Evolutionary conservation across 1,140 invertebrate species (phyloP).

Genomic region (Notospermus geniculatus): DNA sequence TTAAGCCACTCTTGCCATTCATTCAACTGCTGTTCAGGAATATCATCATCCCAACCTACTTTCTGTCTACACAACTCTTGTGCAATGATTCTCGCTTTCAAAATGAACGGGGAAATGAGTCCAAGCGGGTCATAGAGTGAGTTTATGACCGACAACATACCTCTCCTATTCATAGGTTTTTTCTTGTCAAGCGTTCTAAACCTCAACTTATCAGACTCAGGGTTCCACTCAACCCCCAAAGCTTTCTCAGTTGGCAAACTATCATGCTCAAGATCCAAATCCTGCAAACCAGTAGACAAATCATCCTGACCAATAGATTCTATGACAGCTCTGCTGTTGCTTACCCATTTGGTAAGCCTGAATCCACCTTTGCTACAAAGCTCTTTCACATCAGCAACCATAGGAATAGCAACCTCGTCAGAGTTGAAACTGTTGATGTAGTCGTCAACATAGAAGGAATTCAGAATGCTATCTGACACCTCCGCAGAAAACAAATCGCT

Average conservation of each 20-base stretch:
- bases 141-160: constrained; percentile 17
- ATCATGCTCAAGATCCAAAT: not conserved
- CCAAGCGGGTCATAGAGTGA: constrained; percentile 22
- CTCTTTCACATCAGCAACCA: constrained; percentile 12
- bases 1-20: constrained; percentile 9
- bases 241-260: constrained; percentile 4
- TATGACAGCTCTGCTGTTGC: constrained; percentile 11
- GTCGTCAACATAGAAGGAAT: constrained; percentile 27
- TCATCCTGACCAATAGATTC: constrained; percentile 10
- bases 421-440: constrained; percentile 12
- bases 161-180: constrained; percentile 7
- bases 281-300: no score
- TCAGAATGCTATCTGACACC: constrained; percentile 10
- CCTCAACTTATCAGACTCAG: constrained; percentile 12
- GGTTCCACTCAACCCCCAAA: constrained; percentile 13
- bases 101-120: constrained; percentile 15
- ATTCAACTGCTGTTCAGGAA: not conserved
- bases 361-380: constrained; percentile 12
- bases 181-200: constrained; percentile 1
- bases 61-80: constrained; percentile 14
- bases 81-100: constrained; percentile 14
- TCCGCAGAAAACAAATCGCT: not conserved
- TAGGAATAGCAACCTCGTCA: not conserved
- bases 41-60: constrained; percentile 19
- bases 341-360: no score